phyloP scores from a whole-genome alignment of 2,113 vertebrate genomes.

The Siniperca chuatsi region DNA sequence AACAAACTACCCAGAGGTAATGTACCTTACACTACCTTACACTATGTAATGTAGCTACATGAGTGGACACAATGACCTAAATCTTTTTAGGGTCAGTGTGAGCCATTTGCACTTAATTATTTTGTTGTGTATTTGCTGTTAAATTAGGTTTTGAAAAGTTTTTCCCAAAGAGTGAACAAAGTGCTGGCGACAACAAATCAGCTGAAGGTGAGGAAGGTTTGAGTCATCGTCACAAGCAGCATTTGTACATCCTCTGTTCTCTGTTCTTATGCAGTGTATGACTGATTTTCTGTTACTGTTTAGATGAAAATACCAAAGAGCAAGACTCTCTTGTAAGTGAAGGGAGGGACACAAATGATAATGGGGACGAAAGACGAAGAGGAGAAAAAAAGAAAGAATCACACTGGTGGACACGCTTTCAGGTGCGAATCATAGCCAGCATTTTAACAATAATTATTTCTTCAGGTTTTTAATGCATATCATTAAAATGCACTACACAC shows the following conservation, averaged over 20 bases:
- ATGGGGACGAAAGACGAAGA: slow-evolving; percentile 33
- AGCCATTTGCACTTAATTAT: not conserved
- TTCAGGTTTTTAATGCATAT: not conserved
- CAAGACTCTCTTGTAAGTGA: slow-evolving; percentile 34
- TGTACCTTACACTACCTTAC: not conserved
- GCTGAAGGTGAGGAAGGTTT: slow-evolving; percentile 56
- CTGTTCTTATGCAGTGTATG: not conserved
- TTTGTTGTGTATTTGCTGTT: slow-evolving; percentile 24
- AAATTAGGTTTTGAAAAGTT: slow-evolving; percentile 83
- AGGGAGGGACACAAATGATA: slow-evolving; percentile 21
- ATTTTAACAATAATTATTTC: not conserved
- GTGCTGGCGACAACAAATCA: slow-evolving; percentile 53
- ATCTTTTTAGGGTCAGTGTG: not conserved
- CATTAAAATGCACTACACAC: not conserved
- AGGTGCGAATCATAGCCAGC: slow-evolving; percentile 48
- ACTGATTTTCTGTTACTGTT: slow-evolving; percentile 27
- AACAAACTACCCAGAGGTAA: slow-evolving; percentile 84
- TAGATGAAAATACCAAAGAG: slow-evolving; percentile 69
- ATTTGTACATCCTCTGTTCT: not conserved
- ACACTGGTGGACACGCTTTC: slow-evolving; percentile 77
- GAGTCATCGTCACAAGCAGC: not conserved
- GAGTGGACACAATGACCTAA: not conserved
- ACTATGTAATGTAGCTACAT: slow-evolving; percentile 7
- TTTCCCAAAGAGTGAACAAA: slow-evolving; percentile 76
- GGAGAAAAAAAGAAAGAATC: slow-evolving; percentile 60